Conservation (phyloP, 2,113 vertebrate species). For the Oreochromis niloticus region DNA sequence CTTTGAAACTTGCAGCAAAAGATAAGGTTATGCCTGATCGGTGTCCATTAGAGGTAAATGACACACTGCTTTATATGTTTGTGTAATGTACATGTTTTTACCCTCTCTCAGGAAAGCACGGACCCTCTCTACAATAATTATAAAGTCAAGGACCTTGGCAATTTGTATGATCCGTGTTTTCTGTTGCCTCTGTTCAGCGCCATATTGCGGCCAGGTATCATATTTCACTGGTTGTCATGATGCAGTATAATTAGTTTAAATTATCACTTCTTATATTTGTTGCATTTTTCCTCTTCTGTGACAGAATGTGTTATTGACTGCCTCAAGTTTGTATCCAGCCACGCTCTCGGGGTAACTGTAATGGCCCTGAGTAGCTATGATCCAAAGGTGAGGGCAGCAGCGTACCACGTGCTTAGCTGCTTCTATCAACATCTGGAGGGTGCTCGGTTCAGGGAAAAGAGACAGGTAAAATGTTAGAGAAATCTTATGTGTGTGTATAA, state of each 20-base stretch:
- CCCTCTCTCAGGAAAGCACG: slow-evolving; percentile 65
- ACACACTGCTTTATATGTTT: background rate
- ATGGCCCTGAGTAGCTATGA: slow-evolving; percentile 91
- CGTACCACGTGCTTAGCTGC: slow-evolving; percentile 79
- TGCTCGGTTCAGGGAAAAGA: slow-evolving; percentile 81
- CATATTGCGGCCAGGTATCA: slow-evolving; percentile 82
- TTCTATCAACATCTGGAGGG: slow-evolving; percentile 88
- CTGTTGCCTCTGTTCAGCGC: slow-evolving; percentile 88
- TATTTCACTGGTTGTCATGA: background rate
- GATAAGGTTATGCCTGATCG: fast-evolving
- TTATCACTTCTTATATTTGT: background rate
- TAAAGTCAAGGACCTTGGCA: slow-evolving; percentile 45
- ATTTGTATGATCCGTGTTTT: slow-evolving; percentile 89
- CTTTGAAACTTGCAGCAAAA: background rate
- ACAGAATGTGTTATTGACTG: slow-evolving; percentile 88
- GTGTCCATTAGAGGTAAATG: background rate
- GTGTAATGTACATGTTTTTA: background rate
- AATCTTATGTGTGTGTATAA: background rate
- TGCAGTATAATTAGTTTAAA: background rate
- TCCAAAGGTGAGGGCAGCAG: slow-evolving; percentile 78
- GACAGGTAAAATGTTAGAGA: slow-evolving; percentile 70
- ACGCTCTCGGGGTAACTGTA: slow-evolving; percentile 81
- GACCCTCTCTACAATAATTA: slow-evolving; percentile 63
- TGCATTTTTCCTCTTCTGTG: background rate
- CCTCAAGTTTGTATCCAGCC: slow-evolving; percentile 85